Evolutionary conservation across 2,113 vertebrate species (phyloP).

Genomic region (Tetrao urogallus): DNA sequence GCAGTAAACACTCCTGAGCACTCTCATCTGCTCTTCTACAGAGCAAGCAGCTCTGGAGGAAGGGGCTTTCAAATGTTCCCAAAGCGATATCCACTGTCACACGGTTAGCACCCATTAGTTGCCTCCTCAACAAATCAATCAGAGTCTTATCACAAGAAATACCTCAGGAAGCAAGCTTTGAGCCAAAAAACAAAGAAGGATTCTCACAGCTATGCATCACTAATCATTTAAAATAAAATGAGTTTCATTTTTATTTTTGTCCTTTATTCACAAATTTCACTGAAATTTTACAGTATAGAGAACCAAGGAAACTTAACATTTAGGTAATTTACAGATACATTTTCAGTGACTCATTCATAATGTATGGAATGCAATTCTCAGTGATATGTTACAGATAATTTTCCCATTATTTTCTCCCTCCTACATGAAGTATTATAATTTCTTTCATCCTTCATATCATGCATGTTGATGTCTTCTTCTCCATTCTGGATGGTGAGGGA

Average conservation of each 20-base stretch:
- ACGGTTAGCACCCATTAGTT: no score
- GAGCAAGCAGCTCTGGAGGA: no score
- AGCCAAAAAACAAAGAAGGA: no score
- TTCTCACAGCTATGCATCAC: not conserved
- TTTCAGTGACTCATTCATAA: constrained; percentile 50
- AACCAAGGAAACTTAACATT: not conserved
- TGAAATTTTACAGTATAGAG: not conserved
- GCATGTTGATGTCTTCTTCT: constrained; percentile 1
- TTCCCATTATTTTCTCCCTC: constrained; percentile 67
- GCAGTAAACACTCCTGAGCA: no score
- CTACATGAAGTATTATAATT: constrained; percentile 45
- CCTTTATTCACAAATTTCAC: constrained; percentile 32
- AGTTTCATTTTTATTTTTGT: not conserved
- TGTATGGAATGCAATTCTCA: constrained; percentile 33
- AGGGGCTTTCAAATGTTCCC: no score
- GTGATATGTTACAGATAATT: constrained; percentile 45
- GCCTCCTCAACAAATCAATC: no score
- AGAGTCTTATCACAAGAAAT: no score
- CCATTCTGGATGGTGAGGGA: not conserved
- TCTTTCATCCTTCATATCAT: constrained; percentile 22
- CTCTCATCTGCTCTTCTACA: no score
- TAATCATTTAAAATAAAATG: not conserved
- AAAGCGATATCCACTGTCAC: no score
- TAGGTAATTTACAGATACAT: constrained; percentile 44
- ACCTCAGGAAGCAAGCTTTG: no score